phyloP scores from a whole-genome alignment of 2,888 invertebrate species.

The Aphodius granarius region DNA sequence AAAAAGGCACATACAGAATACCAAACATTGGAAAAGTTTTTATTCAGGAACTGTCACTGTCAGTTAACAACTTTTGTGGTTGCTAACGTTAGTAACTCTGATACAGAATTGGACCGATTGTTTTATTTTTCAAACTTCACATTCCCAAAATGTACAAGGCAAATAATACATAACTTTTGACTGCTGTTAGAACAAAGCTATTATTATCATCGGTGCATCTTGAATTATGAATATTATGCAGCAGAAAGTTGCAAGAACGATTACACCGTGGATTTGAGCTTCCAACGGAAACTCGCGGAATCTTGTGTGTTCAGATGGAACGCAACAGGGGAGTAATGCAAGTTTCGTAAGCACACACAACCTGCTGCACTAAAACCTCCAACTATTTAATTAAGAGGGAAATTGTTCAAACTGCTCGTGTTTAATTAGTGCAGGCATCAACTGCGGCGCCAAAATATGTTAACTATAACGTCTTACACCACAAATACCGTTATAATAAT shows the following conservation, averaged over 20 bases:
- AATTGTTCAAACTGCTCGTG: constrained; percentile 7
- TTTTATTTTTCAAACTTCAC: too few species aligned
- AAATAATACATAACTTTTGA: too few species aligned
- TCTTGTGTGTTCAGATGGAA: background rate
- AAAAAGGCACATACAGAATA: too few species aligned
- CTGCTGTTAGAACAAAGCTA: too few species aligned
- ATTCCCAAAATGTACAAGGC: too few species aligned
- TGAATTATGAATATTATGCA: background rate
- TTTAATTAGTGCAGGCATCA: background rate
- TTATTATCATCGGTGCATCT: background rate
- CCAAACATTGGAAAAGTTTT: too few species aligned
- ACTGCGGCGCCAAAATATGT: background rate
- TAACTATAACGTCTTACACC: too few species aligned
- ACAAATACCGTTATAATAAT: too few species aligned
- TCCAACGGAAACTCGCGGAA: background rate
- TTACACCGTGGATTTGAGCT: background rate
- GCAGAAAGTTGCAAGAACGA: background rate
- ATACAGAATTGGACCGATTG: too few species aligned
- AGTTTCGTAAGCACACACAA: background rate
- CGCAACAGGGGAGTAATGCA: background rate
- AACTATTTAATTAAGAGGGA: constrained; percentile 14
- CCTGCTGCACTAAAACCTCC: background rate
- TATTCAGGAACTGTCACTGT: too few species aligned
- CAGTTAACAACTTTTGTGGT: too few species aligned
- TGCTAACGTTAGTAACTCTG: too few species aligned